Evolutionary conservation across 2,797 vertebrate species (phyloP).

Genomic region (Epinephelus malabaricus): DNA sequence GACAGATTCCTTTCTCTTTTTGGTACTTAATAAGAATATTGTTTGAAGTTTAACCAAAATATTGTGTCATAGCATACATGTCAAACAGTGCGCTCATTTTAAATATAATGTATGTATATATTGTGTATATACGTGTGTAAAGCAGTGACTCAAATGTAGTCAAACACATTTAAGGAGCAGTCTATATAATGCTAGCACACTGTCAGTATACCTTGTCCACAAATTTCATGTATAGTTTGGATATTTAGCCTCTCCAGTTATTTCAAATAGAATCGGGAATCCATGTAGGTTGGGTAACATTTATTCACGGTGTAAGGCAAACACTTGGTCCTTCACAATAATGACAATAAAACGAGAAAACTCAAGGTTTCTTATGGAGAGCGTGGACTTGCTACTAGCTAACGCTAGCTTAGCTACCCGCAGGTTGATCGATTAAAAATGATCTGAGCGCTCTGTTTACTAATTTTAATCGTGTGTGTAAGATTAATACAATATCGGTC

Average conservation of each 20-base stretch:
- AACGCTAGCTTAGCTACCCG: slow-evolving; percentile 37
- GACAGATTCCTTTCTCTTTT: background rate
- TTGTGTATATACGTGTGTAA: background rate
- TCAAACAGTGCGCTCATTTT: background rate
- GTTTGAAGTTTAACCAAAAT: background rate
- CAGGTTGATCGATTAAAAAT: background rate
- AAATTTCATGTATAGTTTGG: background rate
- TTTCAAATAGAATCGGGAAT: background rate
- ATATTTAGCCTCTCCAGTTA: background rate
- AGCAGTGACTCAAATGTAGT: background rate
- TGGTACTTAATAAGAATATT: too few species aligned
- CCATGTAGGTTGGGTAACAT: background rate
- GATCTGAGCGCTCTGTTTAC: fast-evolving
- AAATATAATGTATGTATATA: background rate
- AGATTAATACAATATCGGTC: fast-evolving
- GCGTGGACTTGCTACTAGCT: slow-evolving; percentile 3
- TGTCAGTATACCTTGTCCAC: background rate
- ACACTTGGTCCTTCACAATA: background rate
- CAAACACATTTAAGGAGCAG: background rate
- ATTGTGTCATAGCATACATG: too few species aligned
- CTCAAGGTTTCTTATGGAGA: background rate
- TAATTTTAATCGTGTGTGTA: background rate
- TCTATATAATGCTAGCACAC: background rate
- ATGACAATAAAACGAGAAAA: background rate
- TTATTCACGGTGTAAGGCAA: background rate